Conservation (phyloP, 2,888 invertebrate genomes). For the Matsumyia berberina region DNA sequence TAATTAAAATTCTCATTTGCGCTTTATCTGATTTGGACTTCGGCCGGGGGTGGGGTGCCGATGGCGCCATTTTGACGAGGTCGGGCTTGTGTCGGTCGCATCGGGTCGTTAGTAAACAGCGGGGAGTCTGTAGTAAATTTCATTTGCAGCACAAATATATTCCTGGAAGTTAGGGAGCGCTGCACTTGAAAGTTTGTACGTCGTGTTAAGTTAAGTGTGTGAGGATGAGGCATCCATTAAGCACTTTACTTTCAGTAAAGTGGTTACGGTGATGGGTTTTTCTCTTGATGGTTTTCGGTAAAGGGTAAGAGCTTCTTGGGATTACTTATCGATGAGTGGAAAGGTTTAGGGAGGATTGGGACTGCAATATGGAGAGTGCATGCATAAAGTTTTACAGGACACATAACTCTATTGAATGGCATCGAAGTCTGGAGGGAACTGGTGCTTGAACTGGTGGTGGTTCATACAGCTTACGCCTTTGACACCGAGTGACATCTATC, state of each 20-base stretch:
- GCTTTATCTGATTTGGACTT: slow-evolving; percentile 55
- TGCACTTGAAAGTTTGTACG: slow-evolving; percentile 11
- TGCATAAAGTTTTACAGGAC: not conserved
- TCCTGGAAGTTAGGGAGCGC: not conserved
- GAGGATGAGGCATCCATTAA: slow-evolving; percentile 1
- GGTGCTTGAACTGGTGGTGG: too few relatives aligned
- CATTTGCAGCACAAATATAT: slow-evolving; percentile 11
- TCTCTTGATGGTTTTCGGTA: slow-evolving; percentile 5
- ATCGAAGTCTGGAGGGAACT: too few relatives aligned
- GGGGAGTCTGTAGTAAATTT: slow-evolving; percentile 47
- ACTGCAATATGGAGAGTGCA: not conserved
- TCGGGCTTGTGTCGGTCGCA: slow-evolving; percentile 31
- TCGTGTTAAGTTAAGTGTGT: not conserved
- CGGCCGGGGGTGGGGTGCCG: not conserved
- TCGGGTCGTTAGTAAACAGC: slow-evolving; percentile 48
- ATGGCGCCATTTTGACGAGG: slow-evolving; percentile 66
- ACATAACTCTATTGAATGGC: not conserved
- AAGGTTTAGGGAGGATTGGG: not conserved
- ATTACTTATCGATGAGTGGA: not conserved
- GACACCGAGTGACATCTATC: too few relatives aligned
- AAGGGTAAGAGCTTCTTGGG: not conserved
- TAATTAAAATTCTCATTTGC: slow-evolving; percentile 64
- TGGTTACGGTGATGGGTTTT: not conserved
- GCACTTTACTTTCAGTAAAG: slow-evolving; percentile 8
- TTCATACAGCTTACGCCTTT: too few relatives aligned